Evolutionary conservation across 2,113 vertebrate species (phyloP).

Genomic region (Bettongia penicillata): DNA sequence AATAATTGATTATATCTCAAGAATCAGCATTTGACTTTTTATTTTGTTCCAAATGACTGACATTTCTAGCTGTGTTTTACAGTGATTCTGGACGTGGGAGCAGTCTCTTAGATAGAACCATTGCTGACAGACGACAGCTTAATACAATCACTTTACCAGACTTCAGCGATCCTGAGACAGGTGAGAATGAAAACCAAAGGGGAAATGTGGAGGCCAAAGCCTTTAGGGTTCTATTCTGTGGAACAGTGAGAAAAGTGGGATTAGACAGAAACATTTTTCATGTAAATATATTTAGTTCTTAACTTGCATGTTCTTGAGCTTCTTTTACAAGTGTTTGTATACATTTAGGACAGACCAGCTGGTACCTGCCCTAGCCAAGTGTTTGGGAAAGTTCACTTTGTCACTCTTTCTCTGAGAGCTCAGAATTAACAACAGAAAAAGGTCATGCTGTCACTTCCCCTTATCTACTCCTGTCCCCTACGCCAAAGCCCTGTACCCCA

Average conservation of each 20-base stretch:
- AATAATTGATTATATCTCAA: not conserved
- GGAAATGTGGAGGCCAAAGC: slow-evolving; percentile 8
- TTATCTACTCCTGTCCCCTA: too few species aligned
- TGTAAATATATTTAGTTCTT: not conserved
- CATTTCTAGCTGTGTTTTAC: slow-evolving; percentile 74
- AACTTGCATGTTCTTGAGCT: not conserved
- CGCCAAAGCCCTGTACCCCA: not conserved
- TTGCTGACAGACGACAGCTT: slow-evolving; percentile 96
- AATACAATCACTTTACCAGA: slow-evolving; percentile 97
- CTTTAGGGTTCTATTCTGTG: not conserved
- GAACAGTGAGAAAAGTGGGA: not conserved
- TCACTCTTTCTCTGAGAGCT: not conserved
- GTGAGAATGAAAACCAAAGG: slow-evolving; percentile 82
- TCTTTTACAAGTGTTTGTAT: slow-evolving; percentile 5
- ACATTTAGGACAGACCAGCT: not conserved
- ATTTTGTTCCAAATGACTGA: slow-evolving; percentile 65
- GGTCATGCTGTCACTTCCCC: not conserved
- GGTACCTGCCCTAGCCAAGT: not conserved
- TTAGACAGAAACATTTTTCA: not conserved
- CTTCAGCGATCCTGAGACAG: slow-evolving; percentile 98
- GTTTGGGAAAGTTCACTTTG: not conserved
- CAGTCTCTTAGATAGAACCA: slow-evolving; percentile 96
- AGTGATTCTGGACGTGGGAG: slow-evolving; percentile 98
- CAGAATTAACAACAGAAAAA: not conserved
- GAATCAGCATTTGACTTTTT: slow-evolving; percentile 13